Evolutionary conservation across 2,888 invertebrate genomes (phyloP).

Genomic region (Ichneumon xanthorius): DNA sequence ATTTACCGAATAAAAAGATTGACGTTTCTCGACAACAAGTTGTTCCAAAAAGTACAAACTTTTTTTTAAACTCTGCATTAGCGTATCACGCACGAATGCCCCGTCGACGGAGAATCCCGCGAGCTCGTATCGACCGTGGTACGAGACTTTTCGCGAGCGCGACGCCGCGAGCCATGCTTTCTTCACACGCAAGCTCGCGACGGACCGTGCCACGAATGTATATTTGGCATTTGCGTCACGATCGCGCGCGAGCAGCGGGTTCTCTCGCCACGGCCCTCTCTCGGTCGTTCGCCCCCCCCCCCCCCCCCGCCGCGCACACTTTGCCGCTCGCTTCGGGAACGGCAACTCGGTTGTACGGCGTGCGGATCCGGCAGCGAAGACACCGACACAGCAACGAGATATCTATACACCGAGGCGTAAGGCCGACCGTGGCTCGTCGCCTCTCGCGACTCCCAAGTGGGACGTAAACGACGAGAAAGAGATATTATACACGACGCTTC

Average conservation of each 20-base stretch:
- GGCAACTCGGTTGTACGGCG: not conserved
- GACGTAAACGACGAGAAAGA: conserved; percentile 25
- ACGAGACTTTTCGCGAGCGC: conserved; percentile 37
- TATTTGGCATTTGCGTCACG: conserved; percentile 73
- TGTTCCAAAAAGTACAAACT: too few relatives aligned
- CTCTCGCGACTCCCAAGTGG: conserved; percentile 39
- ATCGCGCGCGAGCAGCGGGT: conserved; percentile 58
- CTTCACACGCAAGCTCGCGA: conserved; percentile 67
- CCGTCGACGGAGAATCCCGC: conserved; percentile 41
- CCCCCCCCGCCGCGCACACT: conserved; percentile 1
- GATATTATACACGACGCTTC: conserved; percentile 5
- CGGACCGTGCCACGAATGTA: conserved; percentile 62
- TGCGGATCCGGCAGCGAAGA: not conserved
- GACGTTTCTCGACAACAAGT: not conserved
- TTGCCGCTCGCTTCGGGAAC: conserved; percentile 15
- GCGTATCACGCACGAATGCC: conserved; percentile 48
- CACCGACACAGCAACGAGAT: conserved; percentile 8
- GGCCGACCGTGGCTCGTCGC: conserved; percentile 13
- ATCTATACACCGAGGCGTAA: conserved; percentile 25
- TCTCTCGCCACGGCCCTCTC: conserved; percentile 39
- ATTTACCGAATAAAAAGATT: too few relatives aligned
- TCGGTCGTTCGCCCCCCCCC: conserved; percentile 33
- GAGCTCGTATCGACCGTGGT: conserved; percentile 59
- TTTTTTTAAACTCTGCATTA: not conserved
- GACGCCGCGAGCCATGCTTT: conserved; percentile 48